Conservation (phyloP, 2,113 vertebrate species). For the Platichthys stellatus region DNA sequence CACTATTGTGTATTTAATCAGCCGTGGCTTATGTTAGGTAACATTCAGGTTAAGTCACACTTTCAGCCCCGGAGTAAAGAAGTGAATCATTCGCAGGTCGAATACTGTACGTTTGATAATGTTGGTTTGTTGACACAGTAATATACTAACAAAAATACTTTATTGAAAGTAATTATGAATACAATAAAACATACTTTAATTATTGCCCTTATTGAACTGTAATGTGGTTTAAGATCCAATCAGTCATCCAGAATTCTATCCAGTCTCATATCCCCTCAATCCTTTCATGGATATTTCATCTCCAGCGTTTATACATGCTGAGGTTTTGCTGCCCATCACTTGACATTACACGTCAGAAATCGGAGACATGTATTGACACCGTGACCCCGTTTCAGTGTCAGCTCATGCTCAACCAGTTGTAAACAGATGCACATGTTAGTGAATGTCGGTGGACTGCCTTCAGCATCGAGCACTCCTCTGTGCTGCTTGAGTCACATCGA, state of each 20-base stretch:
- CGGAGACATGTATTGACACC: slow-evolving; percentile 39
- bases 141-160: neutral
- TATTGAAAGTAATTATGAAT: neutral
- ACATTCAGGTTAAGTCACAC: neutral
- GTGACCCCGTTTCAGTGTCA: slow-evolving; percentile 58
- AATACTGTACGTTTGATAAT: neutral
- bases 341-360: slow-evolving; percentile 8
- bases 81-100: neutral
- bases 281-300: neutral
- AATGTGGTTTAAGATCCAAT: too few species aligned
- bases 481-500: slow-evolving; percentile 63
- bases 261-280: neutral
- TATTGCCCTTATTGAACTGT: neutral
- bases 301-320: neutral
- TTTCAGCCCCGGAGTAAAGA: neutral
- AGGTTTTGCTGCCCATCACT: neutral
- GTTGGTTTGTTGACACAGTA: neutral
- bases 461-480: slow-evolving; percentile 40
- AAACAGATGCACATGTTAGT: slow-evolving; percentile 49
- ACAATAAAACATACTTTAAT: neutral
- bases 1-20: neutral
- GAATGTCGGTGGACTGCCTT: slow-evolving; percentile 55
- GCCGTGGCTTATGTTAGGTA: neutral
- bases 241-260: neutral
- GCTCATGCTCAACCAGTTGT: slow-evolving; percentile 46